These are phyloP conservation scores for Mesocricetus auratus DNA, from an alignment of 2,113 vertebrate genomes.

Conservation along the genomic window DNA sequence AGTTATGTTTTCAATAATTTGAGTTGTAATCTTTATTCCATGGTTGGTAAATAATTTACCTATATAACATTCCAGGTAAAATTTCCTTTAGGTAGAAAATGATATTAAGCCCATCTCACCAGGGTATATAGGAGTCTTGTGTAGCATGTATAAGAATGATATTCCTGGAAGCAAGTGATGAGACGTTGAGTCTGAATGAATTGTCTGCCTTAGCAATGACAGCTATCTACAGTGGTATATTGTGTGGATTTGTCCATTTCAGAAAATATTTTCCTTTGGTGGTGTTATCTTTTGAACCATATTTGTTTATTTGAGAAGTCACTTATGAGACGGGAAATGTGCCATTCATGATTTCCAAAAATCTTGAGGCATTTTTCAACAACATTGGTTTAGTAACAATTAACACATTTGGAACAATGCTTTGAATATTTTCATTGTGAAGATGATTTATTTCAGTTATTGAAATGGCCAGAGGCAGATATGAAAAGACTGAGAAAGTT, in stretches of 20 bases:
- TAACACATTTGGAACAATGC: conserved; percentile 61
- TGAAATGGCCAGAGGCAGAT: conserved; percentile 36
- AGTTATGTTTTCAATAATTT: neutral
- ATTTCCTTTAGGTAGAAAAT: neutral
- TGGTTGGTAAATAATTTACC: neutral
- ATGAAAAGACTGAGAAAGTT: conserved; percentile 21
- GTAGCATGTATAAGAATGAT: neutral
- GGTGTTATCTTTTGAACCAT: neutral
- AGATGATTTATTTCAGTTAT: conserved; percentile 54
- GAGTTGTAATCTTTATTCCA: neutral
- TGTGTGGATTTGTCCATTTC: neutral
- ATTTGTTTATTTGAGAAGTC: conserved; percentile 18
- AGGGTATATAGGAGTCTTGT: neutral
- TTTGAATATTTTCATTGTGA: conserved; percentile 62
- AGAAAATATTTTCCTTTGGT: neutral
- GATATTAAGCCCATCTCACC: neutral
- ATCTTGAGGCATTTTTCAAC: neutral
- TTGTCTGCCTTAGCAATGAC: neutral
- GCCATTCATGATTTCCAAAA: neutral
- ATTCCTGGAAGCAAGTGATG: neutral
- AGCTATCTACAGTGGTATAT: neutral
- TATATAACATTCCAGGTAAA: neutral
- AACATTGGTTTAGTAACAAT: conserved; percentile 52
- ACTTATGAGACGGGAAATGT: neutral
- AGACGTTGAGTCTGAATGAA: neutral